Conservation (phyloP, 1,140 invertebrate species). For the Plectrocnemia conspersa region DNA sequence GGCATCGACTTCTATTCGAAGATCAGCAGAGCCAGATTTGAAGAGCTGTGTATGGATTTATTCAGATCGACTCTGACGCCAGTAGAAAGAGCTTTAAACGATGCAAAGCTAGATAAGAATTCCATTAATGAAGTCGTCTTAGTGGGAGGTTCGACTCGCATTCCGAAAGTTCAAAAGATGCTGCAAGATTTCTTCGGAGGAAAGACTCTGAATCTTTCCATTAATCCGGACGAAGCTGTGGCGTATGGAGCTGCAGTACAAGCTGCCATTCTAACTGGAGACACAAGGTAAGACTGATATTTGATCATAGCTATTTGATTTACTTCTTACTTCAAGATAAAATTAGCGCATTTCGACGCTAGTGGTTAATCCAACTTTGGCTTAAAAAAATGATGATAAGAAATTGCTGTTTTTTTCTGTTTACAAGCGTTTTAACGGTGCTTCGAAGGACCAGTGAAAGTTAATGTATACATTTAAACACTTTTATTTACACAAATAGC, state of each 20-base stretch:
- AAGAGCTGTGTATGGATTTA: slow-evolving; percentile 83
- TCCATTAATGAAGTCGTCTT: slow-evolving; percentile 62
- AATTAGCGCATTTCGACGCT: neutral
- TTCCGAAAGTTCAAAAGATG: slow-evolving; percentile 63
- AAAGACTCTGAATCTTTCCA: slow-evolving; percentile 64
- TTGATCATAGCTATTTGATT: neutral
- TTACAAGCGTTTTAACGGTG: no score
- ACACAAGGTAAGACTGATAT: slow-evolving; percentile 45
- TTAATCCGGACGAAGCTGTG: slow-evolving; percentile 76
- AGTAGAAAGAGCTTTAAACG: slow-evolving; percentile 67
- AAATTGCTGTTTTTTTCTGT: no score
- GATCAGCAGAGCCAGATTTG: slow-evolving; percentile 78
- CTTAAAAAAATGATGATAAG: no score
- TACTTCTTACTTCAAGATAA: neutral
- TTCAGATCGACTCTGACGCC: slow-evolving; percentile 65
- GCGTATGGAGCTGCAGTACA: slow-evolving; percentile 71
- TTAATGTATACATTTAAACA: no score
- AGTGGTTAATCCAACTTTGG: no score
- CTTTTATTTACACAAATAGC: no score
- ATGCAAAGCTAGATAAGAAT: slow-evolving; percentile 71
- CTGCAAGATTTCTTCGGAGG: slow-evolving; percentile 63
- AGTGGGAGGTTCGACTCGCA: slow-evolving; percentile 62
- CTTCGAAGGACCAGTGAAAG: no score
- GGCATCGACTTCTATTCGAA: slow-evolving; percentile 83
- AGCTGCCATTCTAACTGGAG: slow-evolving; percentile 67